Conservation (phyloP, 2,888 invertebrate species). For the Tromatobia lineatoria region DNA sequence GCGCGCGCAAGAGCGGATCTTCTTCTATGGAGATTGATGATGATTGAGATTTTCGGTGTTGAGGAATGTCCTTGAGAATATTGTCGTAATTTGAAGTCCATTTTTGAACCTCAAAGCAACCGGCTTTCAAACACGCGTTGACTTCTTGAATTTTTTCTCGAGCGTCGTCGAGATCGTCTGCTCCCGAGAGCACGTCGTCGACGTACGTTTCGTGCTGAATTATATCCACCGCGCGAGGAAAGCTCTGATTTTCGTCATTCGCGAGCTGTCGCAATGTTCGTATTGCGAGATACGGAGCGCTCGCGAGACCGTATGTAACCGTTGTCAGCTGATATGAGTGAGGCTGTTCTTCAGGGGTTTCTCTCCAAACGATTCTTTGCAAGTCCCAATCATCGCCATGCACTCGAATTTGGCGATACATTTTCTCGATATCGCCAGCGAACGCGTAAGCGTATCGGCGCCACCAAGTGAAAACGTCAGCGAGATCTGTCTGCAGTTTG, state of each 20-base stretch:
- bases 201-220: slow-evolving; percentile 48
- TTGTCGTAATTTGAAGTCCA: slow-evolving; percentile 39
- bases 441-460: slow-evolving; percentile 25
- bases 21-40: slow-evolving; percentile 21
- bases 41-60: neutral
- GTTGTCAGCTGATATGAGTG: slow-evolving; percentile 33
- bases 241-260: slow-evolving; percentile 26
- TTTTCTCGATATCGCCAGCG: slow-evolving; percentile 25
- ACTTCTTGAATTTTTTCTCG: slow-evolving; percentile 21
- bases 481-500: slow-evolving; percentile 17
- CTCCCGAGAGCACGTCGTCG: slow-evolving; percentile 61
- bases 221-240: neutral
- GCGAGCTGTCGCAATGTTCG: slow-evolving; percentile 42
- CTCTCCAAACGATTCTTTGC: slow-evolving; percentile 52
- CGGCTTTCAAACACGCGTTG: slow-evolving; percentile 21
- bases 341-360: neutral
- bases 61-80: slow-evolving; percentile 9
- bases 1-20: slow-evolving; percentile 17
- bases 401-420: slow-evolving; percentile 54
- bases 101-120: slow-evolving; percentile 49
- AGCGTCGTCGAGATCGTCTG: slow-evolving; percentile 21
- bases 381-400: slow-evolving; percentile 47
- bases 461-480: neutral
- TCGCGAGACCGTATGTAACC: too few relatives aligned
- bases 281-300: slow-evolving; percentile 48